Conservation (phyloP, 2,113 vertebrate species). For the Hippolais icterina region DNA sequence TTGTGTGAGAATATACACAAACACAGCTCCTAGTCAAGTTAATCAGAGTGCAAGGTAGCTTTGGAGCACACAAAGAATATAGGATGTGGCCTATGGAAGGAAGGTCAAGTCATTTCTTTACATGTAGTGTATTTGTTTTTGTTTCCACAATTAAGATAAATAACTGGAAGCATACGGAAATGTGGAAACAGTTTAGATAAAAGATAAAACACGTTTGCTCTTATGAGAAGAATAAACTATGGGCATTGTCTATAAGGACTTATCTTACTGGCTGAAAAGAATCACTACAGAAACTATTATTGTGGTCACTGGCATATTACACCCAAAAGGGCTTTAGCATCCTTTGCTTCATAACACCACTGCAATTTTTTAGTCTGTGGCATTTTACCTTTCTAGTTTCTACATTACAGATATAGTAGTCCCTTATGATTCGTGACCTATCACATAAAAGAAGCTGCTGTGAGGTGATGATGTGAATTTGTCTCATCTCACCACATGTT, state of each 20-base stretch:
- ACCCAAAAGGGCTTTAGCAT: not conserved
- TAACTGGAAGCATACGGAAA: not conserved
- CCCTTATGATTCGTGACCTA: not conserved
- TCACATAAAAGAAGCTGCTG: constrained; percentile 9
- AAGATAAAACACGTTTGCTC: not conserved
- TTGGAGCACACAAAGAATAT: not conserved
- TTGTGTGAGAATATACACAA: not conserved
- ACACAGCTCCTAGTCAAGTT: not conserved
- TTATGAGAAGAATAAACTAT: not conserved
- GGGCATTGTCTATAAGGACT: not conserved
- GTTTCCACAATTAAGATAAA: constrained; percentile 17
- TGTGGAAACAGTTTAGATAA: not conserved
- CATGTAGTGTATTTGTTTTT: not conserved
- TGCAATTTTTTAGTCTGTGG: not conserved
- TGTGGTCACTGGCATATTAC: not conserved
- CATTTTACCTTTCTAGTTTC: constrained; percentile 1
- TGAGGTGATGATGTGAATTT: not conserved
- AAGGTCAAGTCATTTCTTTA: constrained; percentile 31
- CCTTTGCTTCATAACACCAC: not conserved
- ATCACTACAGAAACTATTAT: not conserved
- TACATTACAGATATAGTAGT: not conserved
- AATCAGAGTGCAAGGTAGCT: not conserved
- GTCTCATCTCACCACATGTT: not conserved
- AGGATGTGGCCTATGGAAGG: constrained; percentile 13
- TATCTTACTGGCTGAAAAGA: not conserved